phyloP scores from a whole-genome alignment of 2,888 invertebrate genomes.

The Scaeva pyrastri region DNA sequence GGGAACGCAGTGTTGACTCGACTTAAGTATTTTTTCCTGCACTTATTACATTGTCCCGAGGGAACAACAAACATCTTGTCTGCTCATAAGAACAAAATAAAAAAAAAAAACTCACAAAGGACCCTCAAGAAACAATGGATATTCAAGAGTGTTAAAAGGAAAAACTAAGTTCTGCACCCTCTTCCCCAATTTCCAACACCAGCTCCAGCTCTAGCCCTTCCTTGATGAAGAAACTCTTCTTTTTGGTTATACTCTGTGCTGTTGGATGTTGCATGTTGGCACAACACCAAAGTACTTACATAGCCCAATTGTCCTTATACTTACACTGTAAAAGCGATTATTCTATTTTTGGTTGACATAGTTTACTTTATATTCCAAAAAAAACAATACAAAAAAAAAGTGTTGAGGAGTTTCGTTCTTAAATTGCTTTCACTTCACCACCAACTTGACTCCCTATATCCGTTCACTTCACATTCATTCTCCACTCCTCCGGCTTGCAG shows the following conservation, averaged over 20 bases:
- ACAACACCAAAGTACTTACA: constrained; percentile 46
- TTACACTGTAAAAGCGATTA: constrained; percentile 32
- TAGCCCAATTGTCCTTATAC: constrained; percentile 62
- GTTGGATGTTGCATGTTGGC: constrained; percentile 29
- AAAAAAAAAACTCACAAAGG: constrained; percentile 11
- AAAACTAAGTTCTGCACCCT: constrained; percentile 25
- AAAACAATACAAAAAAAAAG: constrained; percentile 19
- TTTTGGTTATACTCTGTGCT: constrained; percentile 9
- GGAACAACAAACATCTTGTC: constrained; percentile 55
- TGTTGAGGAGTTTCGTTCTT: constrained; percentile 19
- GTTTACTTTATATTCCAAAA: constrained; percentile 50
- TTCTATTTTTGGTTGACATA: constrained; percentile 72
- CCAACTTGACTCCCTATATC: constrained; percentile 27
- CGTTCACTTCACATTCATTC: background rate
- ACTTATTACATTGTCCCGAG: constrained; percentile 57
- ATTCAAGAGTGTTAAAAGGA: constrained; percentile 47
- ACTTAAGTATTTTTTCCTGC: constrained; percentile 40
- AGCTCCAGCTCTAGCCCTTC: background rate
- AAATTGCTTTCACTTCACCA: constrained; percentile 48
- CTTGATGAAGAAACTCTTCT: constrained; percentile 25
- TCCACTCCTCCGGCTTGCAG: background rate
- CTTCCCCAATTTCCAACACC: background rate
- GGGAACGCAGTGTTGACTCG: constrained; percentile 16
- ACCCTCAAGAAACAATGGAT: constrained; percentile 56
- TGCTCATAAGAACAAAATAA: background rate